Conservation (phyloP, 1,140 invertebrate species). For the Helicoverpa armigera region DNA sequence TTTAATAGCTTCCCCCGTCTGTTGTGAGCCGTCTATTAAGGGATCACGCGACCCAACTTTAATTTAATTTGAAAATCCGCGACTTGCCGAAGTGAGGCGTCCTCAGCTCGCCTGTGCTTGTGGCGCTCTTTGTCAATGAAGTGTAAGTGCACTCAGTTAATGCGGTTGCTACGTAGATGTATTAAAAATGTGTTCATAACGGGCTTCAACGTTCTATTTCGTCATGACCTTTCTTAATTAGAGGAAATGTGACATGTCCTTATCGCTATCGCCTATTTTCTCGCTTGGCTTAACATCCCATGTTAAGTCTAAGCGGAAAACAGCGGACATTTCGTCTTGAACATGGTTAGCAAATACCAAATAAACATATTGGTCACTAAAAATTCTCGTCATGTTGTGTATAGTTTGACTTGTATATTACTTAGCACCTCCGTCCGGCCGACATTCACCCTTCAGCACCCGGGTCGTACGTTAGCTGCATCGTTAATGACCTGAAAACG, state of each 20-base stretch:
- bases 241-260: too few species aligned
- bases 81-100: slow-evolving; percentile 25
- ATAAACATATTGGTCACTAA: too few species aligned
- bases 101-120: slow-evolving; percentile 1
- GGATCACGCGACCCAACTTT: slow-evolving; percentile 28
- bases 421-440: not conserved
- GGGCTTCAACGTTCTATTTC: too few species aligned
- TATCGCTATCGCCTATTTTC: too few species aligned
- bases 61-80: slow-evolving; percentile 43
- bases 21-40: slow-evolving; percentile 32
- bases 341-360: too few species aligned
- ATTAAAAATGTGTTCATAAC: not conserved
- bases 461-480: not conserved
- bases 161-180: not conserved
- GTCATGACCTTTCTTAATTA: too few species aligned
- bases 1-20: slow-evolving; percentile 26
- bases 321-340: too few species aligned
- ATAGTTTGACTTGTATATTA: not conserved
- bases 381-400: too few species aligned
- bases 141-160: not conserved
- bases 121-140: not conserved
- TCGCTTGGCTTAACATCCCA: too few species aligned
- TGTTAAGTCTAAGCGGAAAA: too few species aligned
- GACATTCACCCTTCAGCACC: not conserved
- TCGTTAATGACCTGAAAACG: not conserved